Conservation (phyloP, 2,113 vertebrate genomes). For the Sebastes fasciatus region DNA sequence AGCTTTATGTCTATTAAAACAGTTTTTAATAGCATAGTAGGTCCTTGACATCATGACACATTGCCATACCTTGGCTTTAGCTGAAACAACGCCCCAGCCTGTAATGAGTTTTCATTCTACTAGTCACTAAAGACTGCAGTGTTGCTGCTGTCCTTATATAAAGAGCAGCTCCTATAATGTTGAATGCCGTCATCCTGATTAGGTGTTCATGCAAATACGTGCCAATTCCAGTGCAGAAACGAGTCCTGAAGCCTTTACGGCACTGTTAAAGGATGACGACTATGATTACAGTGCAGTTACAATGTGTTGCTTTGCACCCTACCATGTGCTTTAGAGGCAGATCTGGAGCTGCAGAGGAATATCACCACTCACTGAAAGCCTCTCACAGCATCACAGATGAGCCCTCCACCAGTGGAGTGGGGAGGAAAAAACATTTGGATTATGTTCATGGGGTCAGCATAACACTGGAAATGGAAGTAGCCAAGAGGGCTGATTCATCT, state of each 20-base stretch:
- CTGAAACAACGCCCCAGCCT: background rate
- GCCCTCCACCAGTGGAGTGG: conserved; percentile 7
- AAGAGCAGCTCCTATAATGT: conserved; percentile 18
- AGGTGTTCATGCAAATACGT: conserved; percentile 10
- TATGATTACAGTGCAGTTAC: background rate
- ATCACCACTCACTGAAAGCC: conserved; percentile 9
- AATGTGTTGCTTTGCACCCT: conserved; percentile 16
- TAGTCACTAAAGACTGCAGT: background rate
- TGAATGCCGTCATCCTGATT: conserved; percentile 11
- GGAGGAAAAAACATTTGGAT: conserved; percentile 40
- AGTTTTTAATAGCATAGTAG: background rate
- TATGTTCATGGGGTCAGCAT: conserved; percentile 31
- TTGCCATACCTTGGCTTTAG: background rate
- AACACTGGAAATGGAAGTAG: conserved; percentile 41
- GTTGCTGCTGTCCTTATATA: background rate
- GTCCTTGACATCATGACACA: background rate
- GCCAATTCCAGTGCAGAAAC: conserved; percentile 5
- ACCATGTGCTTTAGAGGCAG: background rate
- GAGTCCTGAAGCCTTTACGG: background rate
- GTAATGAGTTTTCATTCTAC: conserved; percentile 5
- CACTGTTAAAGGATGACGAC: background rate
- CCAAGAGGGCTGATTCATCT: conserved; percentile 19
- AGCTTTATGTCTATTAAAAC: background rate
- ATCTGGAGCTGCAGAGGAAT: conserved; percentile 22
- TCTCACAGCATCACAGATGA: conserved; percentile 25